phyloP scores from a whole-genome alignment of 2,888 invertebrate species.

The Aphodius granarius region DNA sequence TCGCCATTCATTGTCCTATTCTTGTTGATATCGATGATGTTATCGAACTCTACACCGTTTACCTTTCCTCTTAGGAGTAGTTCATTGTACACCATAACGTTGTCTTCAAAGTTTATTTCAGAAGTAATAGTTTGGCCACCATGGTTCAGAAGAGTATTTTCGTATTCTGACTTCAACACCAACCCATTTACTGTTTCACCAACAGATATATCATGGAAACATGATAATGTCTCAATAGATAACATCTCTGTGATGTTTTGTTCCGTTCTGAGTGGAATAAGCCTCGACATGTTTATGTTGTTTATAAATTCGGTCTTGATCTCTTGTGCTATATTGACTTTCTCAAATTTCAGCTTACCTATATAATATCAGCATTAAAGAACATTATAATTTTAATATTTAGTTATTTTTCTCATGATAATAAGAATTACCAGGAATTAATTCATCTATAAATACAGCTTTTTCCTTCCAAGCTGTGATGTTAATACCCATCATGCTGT shows the following conservation, averaged over 20 bases:
- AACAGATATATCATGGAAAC: conserved; percentile 43
- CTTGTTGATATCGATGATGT: conserved; percentile 50
- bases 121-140: conserved; percentile 50
- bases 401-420: conserved; percentile 13
- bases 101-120: conserved; percentile 50
- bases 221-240: conserved; percentile 46
- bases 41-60: conserved; percentile 49
- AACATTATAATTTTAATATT: no score
- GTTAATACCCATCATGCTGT: conserved; percentile 49
- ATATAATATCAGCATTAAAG: no score
- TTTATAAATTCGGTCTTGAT: conserved; percentile 54
- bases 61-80: conserved; percentile 45
- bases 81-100: conserved; percentile 45
- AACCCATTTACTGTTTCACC: conserved; percentile 52
- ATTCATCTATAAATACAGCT: conserved; percentile 52
- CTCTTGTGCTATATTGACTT: conserved; percentile 52
- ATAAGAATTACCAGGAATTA: conserved; percentile 42
- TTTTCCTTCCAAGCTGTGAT: conserved; percentile 52
- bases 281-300: conserved; percentile 49
- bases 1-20: conserved; percentile 46
- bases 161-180: conserved; percentile 52
- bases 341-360: conserved; percentile 53
- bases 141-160: conserved; percentile 55
- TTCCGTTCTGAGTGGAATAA: conserved; percentile 55
- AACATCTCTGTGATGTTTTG: conserved; percentile 53